These are phyloP conservation scores for Ciconia maguari DNA, from an alignment of 2,113 vertebrate species.

Conservation along the genomic window DNA sequence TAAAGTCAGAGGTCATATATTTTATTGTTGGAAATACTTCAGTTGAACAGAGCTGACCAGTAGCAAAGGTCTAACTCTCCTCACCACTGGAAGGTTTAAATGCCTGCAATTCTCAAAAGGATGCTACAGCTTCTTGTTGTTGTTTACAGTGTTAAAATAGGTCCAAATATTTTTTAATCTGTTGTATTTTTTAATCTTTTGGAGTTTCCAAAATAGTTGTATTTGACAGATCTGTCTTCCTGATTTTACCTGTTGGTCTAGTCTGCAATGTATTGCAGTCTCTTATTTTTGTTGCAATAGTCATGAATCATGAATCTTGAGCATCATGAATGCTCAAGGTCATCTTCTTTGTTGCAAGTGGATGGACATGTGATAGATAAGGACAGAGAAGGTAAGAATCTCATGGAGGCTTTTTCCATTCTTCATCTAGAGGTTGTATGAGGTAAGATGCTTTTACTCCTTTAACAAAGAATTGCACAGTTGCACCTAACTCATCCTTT, in stretches of 20 bases:
- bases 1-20: not conserved
- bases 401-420: not conserved
- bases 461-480: not conserved
- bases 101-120: not conserved
- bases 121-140: not conserved
- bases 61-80: not conserved
- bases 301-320: too few species aligned
- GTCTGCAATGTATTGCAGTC: not conserved
- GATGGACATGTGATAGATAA: not conserved
- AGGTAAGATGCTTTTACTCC: not conserved
- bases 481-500: not conserved
- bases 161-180: not conserved
- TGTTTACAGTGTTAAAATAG: not conserved
- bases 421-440: not conserved
- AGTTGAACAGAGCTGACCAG: not conserved
- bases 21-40: not conserved
- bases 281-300: not conserved
- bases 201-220: constrained; percentile 26
- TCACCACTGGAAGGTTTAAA: not conserved
- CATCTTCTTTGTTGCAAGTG: not conserved
- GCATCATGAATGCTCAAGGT: not conserved
- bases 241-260: not conserved
- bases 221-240: not conserved
- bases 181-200: not conserved
- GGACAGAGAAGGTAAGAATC: not conserved